Percentiles rank a stretch among this genome's conserved stretches.
These are phyloP conservation scores for Sinosuthora webbiana DNA, from an alignment of 2,113 vertebrate genomes.

Conservation along the genomic window DNA sequence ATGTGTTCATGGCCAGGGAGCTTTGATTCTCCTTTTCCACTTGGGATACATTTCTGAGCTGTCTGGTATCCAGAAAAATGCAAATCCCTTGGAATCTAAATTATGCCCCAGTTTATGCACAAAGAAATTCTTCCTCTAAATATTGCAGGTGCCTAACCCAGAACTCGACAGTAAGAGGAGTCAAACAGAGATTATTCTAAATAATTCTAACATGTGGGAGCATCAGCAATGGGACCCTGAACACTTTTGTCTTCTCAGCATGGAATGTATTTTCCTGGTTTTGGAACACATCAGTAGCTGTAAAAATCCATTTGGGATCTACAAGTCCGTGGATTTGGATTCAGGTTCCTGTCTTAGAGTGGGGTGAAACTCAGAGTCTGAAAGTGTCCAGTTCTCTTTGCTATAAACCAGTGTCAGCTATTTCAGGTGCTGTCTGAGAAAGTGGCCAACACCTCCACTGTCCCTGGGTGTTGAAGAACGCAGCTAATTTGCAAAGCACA, in stretches of 20 bases:
- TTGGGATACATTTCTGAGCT: background rate
- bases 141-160: background rate
- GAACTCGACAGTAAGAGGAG: background rate
- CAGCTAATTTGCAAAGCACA: background rate
- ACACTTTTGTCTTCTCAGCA: background rate
- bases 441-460: background rate
- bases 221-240: background rate
- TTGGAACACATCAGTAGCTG: background rate
- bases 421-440: background rate
- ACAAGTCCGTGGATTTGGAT: background rate
- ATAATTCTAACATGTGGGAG: fast-evolving
- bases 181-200: background rate
- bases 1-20: background rate
- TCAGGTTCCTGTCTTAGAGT: background rate
- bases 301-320: background rate
- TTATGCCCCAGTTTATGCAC: background rate
- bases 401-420: background rate
- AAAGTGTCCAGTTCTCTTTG: background rate
- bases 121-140: background rate
- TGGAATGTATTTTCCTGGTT: background rate
- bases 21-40: background rate
- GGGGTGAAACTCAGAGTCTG: background rate
- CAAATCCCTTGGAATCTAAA: background rate
- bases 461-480: background rate
- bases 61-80: background rate